A percentile compares a stretch with the other conserved stretches of the same genome.
Conservation (phyloP, 2,888 invertebrate species). For the Eurois occulta region DNA sequence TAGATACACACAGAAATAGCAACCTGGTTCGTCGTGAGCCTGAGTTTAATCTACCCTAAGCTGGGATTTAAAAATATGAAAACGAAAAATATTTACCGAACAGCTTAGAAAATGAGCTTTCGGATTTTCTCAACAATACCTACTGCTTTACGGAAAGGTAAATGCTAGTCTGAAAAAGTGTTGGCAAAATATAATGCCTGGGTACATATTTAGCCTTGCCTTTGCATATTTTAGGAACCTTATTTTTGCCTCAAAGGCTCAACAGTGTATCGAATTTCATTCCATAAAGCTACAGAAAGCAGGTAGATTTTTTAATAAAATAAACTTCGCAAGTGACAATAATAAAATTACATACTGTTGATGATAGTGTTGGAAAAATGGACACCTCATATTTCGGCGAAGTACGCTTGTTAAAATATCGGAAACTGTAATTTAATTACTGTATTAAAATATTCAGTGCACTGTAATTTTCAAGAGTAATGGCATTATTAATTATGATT, state of each 20-base stretch:
- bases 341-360: not conserved
- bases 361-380: not conserved
- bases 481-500: not conserved
- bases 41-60: constrained; percentile 31
- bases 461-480: not conserved
- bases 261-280: not conserved
- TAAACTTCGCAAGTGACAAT: not conserved
- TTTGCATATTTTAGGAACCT: not conserved
- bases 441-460: not conserved
- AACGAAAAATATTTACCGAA: constrained; percentile 33
- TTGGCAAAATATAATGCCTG: not conserved
- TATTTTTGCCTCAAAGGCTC: not conserved
- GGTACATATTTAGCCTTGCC: not conserved
- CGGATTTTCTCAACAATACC: constrained; percentile 9
- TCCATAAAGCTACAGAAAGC: not conserved
- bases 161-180: not conserved
- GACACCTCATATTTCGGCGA: not conserved
- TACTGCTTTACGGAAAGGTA: not conserved
- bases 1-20: not conserved
- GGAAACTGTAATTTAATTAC: not conserved
- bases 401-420: not conserved
- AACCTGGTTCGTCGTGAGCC: not conserved
- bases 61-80: constrained; percentile 34
- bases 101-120: constrained; percentile 27
- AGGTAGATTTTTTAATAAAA: not conserved